Evolutionary conservation across 2,113 vertebrate species (phyloP).

Genomic region (Amazona guildingii): DNA sequence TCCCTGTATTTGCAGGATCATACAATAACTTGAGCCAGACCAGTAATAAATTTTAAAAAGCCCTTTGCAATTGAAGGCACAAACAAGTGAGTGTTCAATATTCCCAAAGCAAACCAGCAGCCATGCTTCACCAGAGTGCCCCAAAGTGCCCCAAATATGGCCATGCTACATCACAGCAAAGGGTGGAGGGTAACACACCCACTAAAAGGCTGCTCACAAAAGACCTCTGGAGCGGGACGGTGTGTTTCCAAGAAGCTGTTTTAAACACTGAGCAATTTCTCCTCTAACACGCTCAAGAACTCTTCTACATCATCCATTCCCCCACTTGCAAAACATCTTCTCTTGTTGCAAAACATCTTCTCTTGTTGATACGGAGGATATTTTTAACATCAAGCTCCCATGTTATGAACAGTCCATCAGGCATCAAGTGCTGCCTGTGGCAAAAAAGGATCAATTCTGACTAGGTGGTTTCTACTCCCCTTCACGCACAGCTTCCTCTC

Average conservation of each 20-base stretch:
- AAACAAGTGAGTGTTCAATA: not conserved
- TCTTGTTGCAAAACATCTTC: not conserved
- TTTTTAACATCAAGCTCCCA: not conserved
- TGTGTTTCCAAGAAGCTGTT: not conserved
- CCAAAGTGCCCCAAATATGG: fast-evolving
- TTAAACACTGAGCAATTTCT: not conserved
- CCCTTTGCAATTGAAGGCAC: not conserved
- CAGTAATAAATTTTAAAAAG: conserved; percentile 16
- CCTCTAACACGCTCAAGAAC: fast-evolving
- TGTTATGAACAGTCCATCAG: not conserved
- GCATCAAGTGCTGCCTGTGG: not conserved
- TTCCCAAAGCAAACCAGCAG: not conserved
- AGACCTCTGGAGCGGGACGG: fast-evolving
- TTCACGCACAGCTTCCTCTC: not conserved
- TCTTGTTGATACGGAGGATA: fast-evolving
- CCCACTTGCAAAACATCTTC: not conserved
- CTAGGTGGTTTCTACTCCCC: not conserved
- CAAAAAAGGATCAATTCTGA: not conserved
- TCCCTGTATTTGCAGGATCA: conserved; percentile 27
- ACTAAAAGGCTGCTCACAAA: fast-evolving
- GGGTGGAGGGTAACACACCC: fast-evolving
- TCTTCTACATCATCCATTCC: not conserved
- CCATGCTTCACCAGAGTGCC: not conserved
- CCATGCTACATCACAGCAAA: not conserved
- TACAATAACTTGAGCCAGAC: conserved; percentile 6